Evolutionary conservation across 2,797 vertebrate genomes (phyloP).

Genomic region (Hemibagrus guttatus): DNA sequence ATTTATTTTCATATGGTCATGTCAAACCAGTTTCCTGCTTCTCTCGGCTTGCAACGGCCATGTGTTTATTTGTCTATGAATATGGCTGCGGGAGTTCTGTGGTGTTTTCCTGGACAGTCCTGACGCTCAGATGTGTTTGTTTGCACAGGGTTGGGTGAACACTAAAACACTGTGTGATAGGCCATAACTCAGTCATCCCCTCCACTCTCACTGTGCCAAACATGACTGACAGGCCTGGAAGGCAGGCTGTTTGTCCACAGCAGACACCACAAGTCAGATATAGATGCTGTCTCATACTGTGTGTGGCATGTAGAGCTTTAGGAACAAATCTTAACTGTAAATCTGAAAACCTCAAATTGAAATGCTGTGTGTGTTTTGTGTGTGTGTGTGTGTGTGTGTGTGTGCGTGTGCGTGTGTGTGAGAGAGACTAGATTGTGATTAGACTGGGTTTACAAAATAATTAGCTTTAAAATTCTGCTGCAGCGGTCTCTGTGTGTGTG

Average conservation of each 20-base stretch:
- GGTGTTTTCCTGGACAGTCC: conserved; percentile 28
- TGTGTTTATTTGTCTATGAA: conserved; percentile 41
- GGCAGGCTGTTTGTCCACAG: conserved; percentile 71
- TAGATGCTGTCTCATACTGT: conserved; percentile 65
- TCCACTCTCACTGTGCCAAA: conserved; percentile 85
- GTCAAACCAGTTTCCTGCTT: conserved; percentile 21
- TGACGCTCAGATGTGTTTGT: conserved; percentile 31
- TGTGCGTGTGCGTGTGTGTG: neutral
- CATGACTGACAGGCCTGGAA: conserved; percentile 75
- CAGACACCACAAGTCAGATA: conserved; percentile 77
- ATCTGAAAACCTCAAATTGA: conserved; percentile 15
- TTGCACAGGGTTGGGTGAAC: conserved; percentile 49
- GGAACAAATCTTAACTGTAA: conserved; percentile 27
- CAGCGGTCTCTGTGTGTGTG: neutral
- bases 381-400: neutral
- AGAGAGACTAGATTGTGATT: neutral
- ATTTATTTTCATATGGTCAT: conserved; percentile 28
- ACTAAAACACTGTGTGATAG: conserved; percentile 43
- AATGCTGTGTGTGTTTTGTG: neutral
- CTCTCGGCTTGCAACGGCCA: conserved; percentile 1
- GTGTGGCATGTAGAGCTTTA: conserved; percentile 23
- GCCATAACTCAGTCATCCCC: conserved; percentile 73
- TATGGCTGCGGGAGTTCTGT: conserved; percentile 1
- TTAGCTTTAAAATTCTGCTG: conserved; percentile 9
- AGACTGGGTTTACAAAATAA: conserved; percentile 20